These are phyloP conservation scores for Tridacna gigas DNA, from an alignment of 2,888 invertebrate genomes.

Conservation along the genomic window DNA sequence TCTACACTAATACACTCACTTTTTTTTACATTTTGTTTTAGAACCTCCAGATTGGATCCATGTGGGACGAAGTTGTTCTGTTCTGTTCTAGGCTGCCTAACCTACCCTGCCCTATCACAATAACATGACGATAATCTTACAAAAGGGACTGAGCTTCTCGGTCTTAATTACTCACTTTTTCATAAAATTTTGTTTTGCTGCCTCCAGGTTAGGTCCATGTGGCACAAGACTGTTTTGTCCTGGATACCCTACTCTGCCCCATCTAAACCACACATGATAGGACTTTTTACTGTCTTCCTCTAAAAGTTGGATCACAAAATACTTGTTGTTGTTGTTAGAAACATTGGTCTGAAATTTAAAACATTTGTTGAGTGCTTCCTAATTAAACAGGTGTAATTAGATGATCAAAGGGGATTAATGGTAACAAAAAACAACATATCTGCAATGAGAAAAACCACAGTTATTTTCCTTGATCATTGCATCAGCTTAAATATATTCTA, in stretches of 20 bases:
- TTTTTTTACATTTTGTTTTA: too few relatives aligned
- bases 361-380: too few relatives aligned
- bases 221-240: conserved; percentile 85
- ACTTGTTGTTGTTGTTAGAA: conserved; percentile 87
- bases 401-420: too few relatives aligned
- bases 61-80: too few relatives aligned
- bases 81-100: too few relatives aligned
- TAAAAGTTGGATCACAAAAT: conserved; percentile 86
- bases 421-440: neutral
- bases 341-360: conserved; percentile 85
- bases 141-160: too few relatives aligned
- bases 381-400: too few relatives aligned
- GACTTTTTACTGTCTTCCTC: conserved; percentile 82
- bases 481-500: too few relatives aligned
- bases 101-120: too few relatives aligned
- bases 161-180: conserved; percentile 84
- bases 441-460: neutral
- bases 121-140: too few relatives aligned
- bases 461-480: neutral
- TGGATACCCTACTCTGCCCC: conserved; percentile 87
- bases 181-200: conserved; percentile 85
- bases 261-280: conserved; percentile 86
- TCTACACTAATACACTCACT: too few relatives aligned
- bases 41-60: too few relatives aligned
- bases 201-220: conserved; percentile 84